Percentiles rank a stretch among this genome's conserved stretches.
Conservation (phyloP, 2,797 vertebrate species). For the Mareca strepera region DNA sequence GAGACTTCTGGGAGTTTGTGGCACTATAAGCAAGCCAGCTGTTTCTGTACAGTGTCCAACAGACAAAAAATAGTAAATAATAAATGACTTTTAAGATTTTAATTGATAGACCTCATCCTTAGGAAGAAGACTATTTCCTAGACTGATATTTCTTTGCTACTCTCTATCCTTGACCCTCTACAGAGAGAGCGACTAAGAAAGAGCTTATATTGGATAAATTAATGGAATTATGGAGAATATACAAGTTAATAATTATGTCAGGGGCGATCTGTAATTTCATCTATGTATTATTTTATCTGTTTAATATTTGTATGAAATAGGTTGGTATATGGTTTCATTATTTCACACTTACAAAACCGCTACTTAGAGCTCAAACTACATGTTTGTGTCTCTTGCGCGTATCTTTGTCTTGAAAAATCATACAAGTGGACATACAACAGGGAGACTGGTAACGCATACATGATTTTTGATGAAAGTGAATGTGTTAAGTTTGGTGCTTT, state of each 20-base stretch:
- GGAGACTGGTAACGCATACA: neutral
- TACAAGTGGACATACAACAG: neutral
- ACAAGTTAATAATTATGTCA: neutral
- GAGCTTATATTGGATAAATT: neutral
- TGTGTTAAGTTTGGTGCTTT: neutral
- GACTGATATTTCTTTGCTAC: neutral
- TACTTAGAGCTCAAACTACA: neutral
- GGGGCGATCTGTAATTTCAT: neutral
- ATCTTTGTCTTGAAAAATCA: neutral
- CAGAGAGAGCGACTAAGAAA: neutral
- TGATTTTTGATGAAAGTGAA: neutral
- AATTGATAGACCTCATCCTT: neutral
- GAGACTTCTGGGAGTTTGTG: neutral
- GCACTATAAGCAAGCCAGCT: neutral
- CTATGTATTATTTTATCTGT: neutral
- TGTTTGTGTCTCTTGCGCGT: neutral
- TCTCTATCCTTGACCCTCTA: neutral
- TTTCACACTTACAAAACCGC: neutral
- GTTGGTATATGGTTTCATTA: neutral
- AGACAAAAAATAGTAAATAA: neutral
- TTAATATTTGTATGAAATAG: neutral
- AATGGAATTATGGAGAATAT: neutral
- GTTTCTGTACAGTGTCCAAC: neutral
- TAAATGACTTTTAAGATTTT: neutral
- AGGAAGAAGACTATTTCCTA: neutral